Conservation (phyloP, 2,888 invertebrate genomes). For the Cylloceria caligata region DNA sequence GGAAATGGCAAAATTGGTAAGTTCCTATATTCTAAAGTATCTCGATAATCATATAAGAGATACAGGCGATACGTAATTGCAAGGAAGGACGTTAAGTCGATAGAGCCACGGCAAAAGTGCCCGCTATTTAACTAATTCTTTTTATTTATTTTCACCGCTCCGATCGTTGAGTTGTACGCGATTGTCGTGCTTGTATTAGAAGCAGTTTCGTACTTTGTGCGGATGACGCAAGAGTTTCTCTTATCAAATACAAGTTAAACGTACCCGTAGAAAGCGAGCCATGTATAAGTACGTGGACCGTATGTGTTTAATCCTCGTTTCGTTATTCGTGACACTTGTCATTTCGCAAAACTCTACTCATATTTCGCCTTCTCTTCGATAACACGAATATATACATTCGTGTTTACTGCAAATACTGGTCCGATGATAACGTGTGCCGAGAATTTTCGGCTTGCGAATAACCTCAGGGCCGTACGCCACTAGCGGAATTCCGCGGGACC, state of each 20-base stretch:
- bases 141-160: not conserved
- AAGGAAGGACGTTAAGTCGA: not conserved
- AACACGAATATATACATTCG: not conserved
- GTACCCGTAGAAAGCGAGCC: not conserved
- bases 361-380: not conserved
- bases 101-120: not conserved
- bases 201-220: slow-evolving; percentile 56
- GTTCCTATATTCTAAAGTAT: not conserved
- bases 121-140: not conserved
- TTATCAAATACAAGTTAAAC: slow-evolving; percentile 51
- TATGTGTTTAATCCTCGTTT: slow-evolving; percentile 4
- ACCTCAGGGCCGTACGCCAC: slow-evolving; percentile 54
- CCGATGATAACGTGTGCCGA: slow-evolving; percentile 50
- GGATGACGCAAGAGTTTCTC: slow-evolving; percentile 62
- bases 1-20: slow-evolving; percentile 1
- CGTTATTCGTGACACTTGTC: slow-evolving; percentile 28
- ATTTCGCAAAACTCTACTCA: not conserved
- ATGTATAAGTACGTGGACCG: not conserved
- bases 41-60: not conserved
- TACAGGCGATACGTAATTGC: not conserved
- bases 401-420: slow-evolving; percentile 14
- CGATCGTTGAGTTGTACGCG: slow-evolving; percentile 7
- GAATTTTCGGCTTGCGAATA: slow-evolving; percentile 51
- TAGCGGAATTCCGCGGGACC: no score
- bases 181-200: not conserved